phyloP scores from a whole-genome alignment of 2,113 vertebrate species.

The Misgurnus mizolepis region DNA sequence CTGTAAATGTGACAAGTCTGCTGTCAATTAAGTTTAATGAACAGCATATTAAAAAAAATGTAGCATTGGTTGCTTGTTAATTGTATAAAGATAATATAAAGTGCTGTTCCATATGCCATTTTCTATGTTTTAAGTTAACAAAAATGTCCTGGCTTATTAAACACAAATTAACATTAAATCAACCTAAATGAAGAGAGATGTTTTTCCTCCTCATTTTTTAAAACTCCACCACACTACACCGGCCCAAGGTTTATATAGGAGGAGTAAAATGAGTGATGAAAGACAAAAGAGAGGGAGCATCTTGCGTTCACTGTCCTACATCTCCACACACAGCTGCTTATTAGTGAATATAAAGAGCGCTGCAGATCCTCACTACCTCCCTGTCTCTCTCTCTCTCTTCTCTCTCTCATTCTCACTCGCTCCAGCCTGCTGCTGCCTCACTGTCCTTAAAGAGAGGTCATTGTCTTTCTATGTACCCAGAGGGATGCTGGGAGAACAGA shows the following conservation, averaged over 20 bases:
- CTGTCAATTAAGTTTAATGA: no score
- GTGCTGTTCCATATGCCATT: no score
- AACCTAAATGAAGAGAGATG: no score
- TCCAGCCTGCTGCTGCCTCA: conserved; percentile 22
- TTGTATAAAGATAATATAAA: no score
- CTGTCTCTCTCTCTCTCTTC: neutral
- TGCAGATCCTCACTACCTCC: conserved; percentile 13
- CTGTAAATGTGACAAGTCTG: no score
- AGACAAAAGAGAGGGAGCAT: neutral
- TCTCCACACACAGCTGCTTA: conserved; percentile 36
- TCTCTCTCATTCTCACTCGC: conserved; percentile 10
- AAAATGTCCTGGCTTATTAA: no score
- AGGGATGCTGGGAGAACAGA: conserved; percentile 37
- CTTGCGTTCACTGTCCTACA: conserved; percentile 34
- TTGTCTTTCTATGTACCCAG: conserved; percentile 35
- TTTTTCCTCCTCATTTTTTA: no score
- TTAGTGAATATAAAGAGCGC: conserved; percentile 38
- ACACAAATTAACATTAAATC: no score
- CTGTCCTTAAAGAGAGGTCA: conserved; percentile 54
- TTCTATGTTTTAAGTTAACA: no score
- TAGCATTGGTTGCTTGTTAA: no score
- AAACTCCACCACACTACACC: no score
- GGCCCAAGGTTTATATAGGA: neutral
- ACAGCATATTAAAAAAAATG: neutral
- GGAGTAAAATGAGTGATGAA: neutral